Base-by-base conservation (phyloP, 2,113 vertebrate species). In the Malurus alboscapulatus region DNA sequence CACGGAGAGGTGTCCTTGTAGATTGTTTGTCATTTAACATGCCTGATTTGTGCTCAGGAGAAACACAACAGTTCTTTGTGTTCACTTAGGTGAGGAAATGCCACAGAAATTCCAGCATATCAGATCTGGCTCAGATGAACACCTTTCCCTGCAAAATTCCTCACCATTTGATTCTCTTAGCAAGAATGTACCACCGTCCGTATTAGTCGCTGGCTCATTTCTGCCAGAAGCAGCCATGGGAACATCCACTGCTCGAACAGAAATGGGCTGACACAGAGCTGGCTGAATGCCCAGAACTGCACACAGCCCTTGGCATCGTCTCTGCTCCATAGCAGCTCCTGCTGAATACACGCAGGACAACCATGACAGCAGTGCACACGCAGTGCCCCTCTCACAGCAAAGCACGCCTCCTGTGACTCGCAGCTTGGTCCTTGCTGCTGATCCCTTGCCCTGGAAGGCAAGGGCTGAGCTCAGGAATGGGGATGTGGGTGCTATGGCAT, bases 351-450 rank as follows among this genome's bases (percentile, higher is more conserved):
- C 21, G 17, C 19, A 27, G 1, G 0, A 27, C 0, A 1, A 26
- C 54, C 1, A 0, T 0, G 7, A 45, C 1, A 7, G 11, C 29
- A 13, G 0, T 8, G 36, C 22, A 84, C 1, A 1, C 8, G 8
- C n/a, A 1, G 1, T 27, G 30, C 9, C 17, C 5, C 24, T 29
- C 51, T 61, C n/a, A 14, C 12, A 58, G 42, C 8, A 24, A 61
- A 51, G 11, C 2, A 30, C 16, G 7, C 21, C 24, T 72, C 17
- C 53, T 5, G 1, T 17, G 32, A 62, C 18, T 2, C 2, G 15
- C 47, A 76, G 15, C 7, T 25, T 27, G 10, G 17, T 27, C 15
- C 18, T 25, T 16, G 18, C 18, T 29, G 15, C 9, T 36, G 24
- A 42, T 34, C 3, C 8, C 47, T 48, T 22, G 22, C 10, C 9